A percentile compares a stretch with the other conserved stretches of the same genome.
These are phyloP conservation scores for Brachymystax lenok DNA, from an alignment of 2,797 vertebrate genomes.

Conservation along the genomic window DNA sequence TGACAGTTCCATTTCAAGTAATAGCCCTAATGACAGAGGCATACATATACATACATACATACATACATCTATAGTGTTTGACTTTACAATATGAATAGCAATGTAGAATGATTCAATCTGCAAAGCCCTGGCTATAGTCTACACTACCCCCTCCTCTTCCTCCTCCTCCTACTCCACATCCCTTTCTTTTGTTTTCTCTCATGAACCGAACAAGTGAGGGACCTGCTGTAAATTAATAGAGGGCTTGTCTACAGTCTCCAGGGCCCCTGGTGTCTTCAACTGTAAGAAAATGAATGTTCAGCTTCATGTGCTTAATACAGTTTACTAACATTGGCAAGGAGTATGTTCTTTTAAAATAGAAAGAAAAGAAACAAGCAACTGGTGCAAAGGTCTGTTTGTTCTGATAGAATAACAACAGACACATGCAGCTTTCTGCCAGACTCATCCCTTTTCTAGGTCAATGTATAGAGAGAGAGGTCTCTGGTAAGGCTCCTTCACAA, in stretches of 20 bases:
- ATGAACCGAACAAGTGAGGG: neutral
- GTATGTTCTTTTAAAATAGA: neutral
- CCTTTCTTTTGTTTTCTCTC: neutral
- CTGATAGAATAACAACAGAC: neutral
- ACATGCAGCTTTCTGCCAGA: conserved; percentile 30
- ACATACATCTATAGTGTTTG: conserved; percentile 10
- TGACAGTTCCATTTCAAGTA: neutral
- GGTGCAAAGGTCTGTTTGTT: conserved; percentile 19
- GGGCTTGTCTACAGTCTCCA: neutral
- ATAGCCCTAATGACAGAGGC: neutral
- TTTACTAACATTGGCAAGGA: neutral
- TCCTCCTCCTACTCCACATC: neutral
- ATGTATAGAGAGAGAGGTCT: conserved; percentile 30
- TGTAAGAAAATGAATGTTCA: conserved; percentile 3
- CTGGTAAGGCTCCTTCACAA: conserved; percentile 49
- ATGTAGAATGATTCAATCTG: neutral
- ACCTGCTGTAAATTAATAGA: neutral
- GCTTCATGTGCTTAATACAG: conserved; percentile 19
- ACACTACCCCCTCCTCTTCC: neutral
- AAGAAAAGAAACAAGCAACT: conserved; percentile 26
- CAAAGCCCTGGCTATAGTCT: neutral
- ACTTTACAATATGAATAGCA: neutral
- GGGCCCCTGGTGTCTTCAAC: neutral
- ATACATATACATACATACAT: neutral
- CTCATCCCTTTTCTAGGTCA: conserved; percentile 66